Evolutionary conservation across 2,113 vertebrate genomes (phyloP).

Genomic region (Burhinus bistriatus): DNA sequence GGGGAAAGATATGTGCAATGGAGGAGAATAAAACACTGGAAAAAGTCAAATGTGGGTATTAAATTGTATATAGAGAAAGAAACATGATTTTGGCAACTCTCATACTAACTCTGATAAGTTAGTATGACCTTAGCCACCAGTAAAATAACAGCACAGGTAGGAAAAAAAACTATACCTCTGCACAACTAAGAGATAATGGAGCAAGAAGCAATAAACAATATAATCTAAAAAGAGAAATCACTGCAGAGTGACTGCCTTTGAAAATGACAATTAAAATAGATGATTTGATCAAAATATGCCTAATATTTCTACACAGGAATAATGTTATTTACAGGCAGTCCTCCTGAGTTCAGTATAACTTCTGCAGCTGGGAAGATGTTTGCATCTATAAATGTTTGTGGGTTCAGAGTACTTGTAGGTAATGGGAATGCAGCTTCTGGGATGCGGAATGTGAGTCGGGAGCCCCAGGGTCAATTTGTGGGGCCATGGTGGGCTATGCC

Average conservation of each 20-base stretch:
- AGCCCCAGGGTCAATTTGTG: background rate
- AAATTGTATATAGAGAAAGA: slow-evolving; percentile 21
- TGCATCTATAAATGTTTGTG: background rate
- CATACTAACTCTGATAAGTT: too few relatives aligned
- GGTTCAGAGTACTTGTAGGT: background rate
- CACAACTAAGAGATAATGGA: slow-evolving; percentile 27
- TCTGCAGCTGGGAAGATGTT: background rate
- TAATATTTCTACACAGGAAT: background rate
- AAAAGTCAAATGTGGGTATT: slow-evolving; percentile 46
- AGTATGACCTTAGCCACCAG: slow-evolving; percentile 34
- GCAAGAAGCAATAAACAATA: background rate
- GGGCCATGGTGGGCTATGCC: background rate
- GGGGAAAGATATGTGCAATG: slow-evolving; percentile 10
- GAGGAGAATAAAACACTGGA: slow-evolving; percentile 36
- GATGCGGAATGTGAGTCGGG: fast-evolving
- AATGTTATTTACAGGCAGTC: background rate
- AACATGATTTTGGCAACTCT: slow-evolving; percentile 37
- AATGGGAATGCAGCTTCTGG: background rate
- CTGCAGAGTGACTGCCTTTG: background rate
- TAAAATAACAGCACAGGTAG: slow-evolving; percentile 13
- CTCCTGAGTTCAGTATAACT: background rate
- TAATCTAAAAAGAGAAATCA: background rate
- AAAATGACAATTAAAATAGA: slow-evolving; percentile 41
- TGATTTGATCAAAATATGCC: background rate
- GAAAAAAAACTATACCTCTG: background rate